phyloP scores from a whole-genome alignment of 2,113 vertebrate genomes.

The Entosphenus tridentatus region DNA sequence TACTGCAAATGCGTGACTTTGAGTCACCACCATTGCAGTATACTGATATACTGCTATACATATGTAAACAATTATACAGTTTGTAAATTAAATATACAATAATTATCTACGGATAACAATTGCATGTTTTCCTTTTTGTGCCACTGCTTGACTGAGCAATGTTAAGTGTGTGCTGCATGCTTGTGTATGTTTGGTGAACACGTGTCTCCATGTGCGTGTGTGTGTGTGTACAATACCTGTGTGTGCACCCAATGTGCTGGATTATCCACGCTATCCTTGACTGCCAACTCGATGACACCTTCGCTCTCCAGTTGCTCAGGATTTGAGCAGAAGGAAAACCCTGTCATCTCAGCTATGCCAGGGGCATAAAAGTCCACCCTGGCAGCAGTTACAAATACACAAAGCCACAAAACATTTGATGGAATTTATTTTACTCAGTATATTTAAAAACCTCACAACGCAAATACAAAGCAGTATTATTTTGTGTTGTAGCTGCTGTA shows the following conservation, averaged over 20 bases:
- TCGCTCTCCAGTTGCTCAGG: conserved; percentile 45
- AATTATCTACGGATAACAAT: not conserved
- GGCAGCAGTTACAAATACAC: conserved; percentile 13
- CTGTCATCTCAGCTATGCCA: conserved; percentile 51
- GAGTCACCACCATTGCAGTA: not conserved
- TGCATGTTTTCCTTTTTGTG: not conserved
- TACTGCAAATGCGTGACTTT: not conserved
- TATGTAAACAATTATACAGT: not conserved
- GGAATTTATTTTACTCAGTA: too few relatives aligned
- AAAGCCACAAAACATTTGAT: too few relatives aligned
- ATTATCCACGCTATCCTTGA: conserved; percentile 48
- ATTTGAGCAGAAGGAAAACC: conserved; percentile 85
- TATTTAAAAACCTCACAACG: too few relatives aligned
- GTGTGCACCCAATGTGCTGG: conserved; percentile 73
- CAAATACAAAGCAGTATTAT: too few relatives aligned
- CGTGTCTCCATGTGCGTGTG: not conserved
- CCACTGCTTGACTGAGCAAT: not conserved
- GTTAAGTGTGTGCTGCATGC: not conserved
- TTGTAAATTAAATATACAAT: not conserved
- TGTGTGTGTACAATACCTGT: conserved; percentile 21
- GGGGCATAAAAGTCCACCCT: conserved; percentile 90
- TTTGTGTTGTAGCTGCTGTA: too few relatives aligned
- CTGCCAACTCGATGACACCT: conserved; percentile 52
- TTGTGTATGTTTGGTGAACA: not conserved
- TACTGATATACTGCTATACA: conserved; percentile 12